Conservation (phyloP, 2,888 invertebrate genomes). For the Thymelicus acteon region DNA sequence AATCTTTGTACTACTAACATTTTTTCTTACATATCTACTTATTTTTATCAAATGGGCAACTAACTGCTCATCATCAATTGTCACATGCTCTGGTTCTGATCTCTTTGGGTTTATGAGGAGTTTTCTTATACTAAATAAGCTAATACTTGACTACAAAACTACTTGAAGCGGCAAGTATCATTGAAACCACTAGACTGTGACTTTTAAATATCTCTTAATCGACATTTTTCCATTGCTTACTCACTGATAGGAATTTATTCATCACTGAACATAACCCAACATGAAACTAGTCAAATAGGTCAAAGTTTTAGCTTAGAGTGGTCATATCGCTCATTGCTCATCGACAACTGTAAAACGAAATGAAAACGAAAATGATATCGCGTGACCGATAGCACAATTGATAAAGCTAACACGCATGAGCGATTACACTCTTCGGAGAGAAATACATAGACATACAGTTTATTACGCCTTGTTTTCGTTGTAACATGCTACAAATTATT, state of each 20-base stretch:
- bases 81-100: neutral
- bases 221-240: no score
- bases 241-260: neutral
- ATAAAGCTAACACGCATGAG: conserved; percentile 4
- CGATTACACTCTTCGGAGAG: conserved; percentile 5
- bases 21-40: neutral
- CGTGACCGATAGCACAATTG: neutral
- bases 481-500: neutral
- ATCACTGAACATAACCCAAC: neutral
- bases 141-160: no score
- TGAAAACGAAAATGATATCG: conserved; percentile 13
- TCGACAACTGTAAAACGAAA: conserved; percentile 3
- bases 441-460: neutral
- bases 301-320: neutral
- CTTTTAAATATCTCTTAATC: no score
- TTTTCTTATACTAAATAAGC: no score
- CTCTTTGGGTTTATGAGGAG: no score
- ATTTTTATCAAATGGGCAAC: no score
- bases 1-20: conserved; percentile 49
- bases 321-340: conserved; percentile 6
- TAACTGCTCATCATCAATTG: neutral
- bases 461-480: neutral
- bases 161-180: no score
- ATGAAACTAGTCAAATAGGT: conserved; percentile 15
- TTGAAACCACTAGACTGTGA: no score